A percentile compares a stretch with the other conserved stretches of the same genome.
phyloP scores from a whole-genome alignment of 2,888 invertebrate species.

The Cryptocheilus praepositus region DNA sequence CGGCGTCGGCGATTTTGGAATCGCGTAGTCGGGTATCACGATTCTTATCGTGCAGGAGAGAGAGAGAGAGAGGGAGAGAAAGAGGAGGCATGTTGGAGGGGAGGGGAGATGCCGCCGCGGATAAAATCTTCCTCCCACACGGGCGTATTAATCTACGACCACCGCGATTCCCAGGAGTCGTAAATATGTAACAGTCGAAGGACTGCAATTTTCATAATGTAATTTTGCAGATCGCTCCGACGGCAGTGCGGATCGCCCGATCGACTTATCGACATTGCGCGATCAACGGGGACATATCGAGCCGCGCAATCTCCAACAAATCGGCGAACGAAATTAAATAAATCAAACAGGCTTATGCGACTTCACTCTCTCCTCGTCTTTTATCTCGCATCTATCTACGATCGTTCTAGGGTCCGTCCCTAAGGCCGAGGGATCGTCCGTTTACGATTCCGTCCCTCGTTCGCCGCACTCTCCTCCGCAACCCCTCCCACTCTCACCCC shows the following conservation, averaged over 20 bases:
- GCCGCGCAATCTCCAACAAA: conserved; percentile 54
- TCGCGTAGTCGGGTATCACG: no score
- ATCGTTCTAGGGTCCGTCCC: conserved; percentile 59
- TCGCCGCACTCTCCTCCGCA: conserved; percentile 20
- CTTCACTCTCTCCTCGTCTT: conserved; percentile 23
- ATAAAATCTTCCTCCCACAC: neutral
- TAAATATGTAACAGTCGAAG: conserved; percentile 1
- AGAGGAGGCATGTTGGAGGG: no score
- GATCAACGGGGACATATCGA: conserved; percentile 40
- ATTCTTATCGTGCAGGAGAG: conserved; percentile 6
- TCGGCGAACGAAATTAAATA: conserved; percentile 66
- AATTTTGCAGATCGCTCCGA: conserved; percentile 6
- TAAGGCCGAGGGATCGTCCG: conserved; percentile 55
- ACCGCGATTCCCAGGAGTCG: conserved; percentile 1
- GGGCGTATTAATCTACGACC: no score
- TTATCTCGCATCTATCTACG: conserved; percentile 62
- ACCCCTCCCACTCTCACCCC: conserved; percentile 39
- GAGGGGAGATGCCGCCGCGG: neutral
- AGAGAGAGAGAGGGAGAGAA: neutral
- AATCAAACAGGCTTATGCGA: conserved; percentile 54
- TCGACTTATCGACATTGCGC: conserved; percentile 35
- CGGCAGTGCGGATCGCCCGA: conserved; percentile 1
- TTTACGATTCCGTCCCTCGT: conserved; percentile 47
- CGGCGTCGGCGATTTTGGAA: no score
- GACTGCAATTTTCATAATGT: conserved; percentile 8